These are phyloP conservation scores for Drosophila nasuta DNA, from an alignment of 1,140 invertebrate species.

Conservation along the genomic window DNA sequence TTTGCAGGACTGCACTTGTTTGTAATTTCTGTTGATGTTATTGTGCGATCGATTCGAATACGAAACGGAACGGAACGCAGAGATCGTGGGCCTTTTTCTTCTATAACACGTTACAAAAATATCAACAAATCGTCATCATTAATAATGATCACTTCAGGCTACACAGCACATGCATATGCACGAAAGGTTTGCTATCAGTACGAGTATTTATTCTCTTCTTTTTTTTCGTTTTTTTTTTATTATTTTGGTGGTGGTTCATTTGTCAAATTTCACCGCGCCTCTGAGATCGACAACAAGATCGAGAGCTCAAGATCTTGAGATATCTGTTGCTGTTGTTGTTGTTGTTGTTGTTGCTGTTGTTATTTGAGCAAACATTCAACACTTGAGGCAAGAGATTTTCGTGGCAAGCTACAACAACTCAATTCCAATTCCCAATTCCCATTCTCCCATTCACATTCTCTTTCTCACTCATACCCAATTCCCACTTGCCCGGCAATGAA, in stretches of 20 bases:
- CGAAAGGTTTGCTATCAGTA: conserved; percentile 52
- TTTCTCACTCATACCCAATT: conserved; percentile 33
- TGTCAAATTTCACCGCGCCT: conserved; percentile 81
- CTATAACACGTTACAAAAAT: conserved; percentile 79
- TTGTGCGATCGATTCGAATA: conserved; percentile 63
- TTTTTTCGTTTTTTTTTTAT: conserved; percentile 25
- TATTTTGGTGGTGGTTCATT: conserved; percentile 71
- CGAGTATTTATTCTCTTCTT: conserved; percentile 18
- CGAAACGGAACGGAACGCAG: conserved; percentile 21
- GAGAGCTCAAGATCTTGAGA: conserved; percentile 57
- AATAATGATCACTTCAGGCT: conserved; percentile 82
- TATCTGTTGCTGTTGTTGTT: conserved; percentile 50
- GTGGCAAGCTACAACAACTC: conserved; percentile 81
- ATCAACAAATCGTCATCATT: conserved; percentile 85
- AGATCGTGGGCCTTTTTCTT: conserved; percentile 24
- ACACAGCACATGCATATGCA: conserved; percentile 41
- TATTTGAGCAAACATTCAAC: conserved; percentile 83
- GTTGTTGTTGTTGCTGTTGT: conserved; percentile 55
- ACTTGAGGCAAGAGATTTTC: conserved; percentile 82
- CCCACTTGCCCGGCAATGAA: conserved; percentile 70
- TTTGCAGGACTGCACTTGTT: conserved; percentile 74
- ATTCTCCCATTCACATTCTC: neutral
- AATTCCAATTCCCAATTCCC: conserved; percentile 53
- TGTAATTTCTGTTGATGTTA: conserved; percentile 75
- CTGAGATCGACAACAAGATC: conserved; percentile 64